Evolutionary conservation across 2,797 vertebrate species (phyloP).

Genomic region (Pitangus sulphuratus): DNA sequence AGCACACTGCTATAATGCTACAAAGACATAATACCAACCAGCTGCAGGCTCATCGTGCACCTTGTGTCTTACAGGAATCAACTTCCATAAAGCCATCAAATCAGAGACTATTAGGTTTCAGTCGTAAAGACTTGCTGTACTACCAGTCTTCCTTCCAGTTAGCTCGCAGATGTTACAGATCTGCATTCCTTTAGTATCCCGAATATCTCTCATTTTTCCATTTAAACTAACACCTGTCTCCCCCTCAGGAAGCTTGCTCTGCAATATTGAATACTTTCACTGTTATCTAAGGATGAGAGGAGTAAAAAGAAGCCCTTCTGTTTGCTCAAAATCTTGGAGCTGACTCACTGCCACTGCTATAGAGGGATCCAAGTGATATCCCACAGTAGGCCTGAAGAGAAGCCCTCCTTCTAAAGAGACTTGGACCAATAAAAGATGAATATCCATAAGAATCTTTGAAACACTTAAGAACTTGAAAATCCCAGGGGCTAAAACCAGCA

Average conservation of each 20-base stretch:
- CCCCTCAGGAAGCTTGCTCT: background rate
- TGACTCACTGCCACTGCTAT: background rate
- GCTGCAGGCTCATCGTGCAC: background rate
- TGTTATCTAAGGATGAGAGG: background rate
- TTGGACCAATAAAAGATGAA: background rate
- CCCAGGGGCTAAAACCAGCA: background rate
- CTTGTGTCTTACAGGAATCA: accelerated
- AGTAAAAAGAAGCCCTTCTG: background rate
- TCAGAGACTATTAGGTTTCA: background rate
- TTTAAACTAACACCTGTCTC: background rate
- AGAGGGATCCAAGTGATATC: background rate
- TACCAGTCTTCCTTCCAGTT: background rate
- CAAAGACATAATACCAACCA: accelerated
- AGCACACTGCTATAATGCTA: background rate
- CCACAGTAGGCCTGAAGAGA: background rate
- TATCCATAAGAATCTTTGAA: background rate
- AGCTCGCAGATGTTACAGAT: background rate
- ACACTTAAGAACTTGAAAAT: background rate
- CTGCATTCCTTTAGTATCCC: background rate
- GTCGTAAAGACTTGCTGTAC: background rate
- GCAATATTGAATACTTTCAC: background rate
- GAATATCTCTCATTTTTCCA: background rate
- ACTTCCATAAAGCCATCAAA: background rate
- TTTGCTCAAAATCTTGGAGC: background rate
- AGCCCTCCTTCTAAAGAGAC: background rate